Evolutionary conservation across 1,140 invertebrate species (phyloP).

Genomic region (Philotrypesis tridentata): DNA sequence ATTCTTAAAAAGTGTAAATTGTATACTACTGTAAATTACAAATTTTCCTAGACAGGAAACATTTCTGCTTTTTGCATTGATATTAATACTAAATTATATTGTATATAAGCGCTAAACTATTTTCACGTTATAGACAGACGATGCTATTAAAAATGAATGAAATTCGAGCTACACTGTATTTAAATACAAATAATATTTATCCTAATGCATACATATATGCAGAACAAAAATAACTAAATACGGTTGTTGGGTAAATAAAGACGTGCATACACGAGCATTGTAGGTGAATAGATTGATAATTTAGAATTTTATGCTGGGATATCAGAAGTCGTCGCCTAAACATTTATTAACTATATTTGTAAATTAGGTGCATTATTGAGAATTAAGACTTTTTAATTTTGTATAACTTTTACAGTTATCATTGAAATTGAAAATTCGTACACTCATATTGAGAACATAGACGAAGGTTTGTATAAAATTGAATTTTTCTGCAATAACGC

Average conservation of each 20-base stretch:
- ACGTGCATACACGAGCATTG: neutral
- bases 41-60: neutral
- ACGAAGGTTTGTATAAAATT: conserved; percentile 45
- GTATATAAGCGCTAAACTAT: neutral
- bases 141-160: neutral
- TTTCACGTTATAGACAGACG: neutral
- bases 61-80: neutral
- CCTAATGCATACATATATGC: neutral
- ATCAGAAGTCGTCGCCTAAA: conserved; percentile 40
- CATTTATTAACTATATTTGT: conserved; percentile 43
- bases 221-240: too few species aligned
- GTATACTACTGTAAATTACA: neutral
- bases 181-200: neutral
- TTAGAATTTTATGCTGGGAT: conserved; percentile 28
- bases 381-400: conserved; percentile 51
- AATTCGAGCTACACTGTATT: neutral
- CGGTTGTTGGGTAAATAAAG: neutral
- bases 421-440: conserved; percentile 47
- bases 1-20: neutral
- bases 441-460: conserved; percentile 41
- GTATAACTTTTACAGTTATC: conserved; percentile 48
- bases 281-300: conserved; percentile 19
- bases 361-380: conserved; percentile 46
- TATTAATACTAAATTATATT: neutral
- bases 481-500: conserved; percentile 42